These are phyloP conservation scores for Xenopus petersii DNA, from an alignment of 2,797 vertebrate species.

Conservation along the genomic window DNA sequence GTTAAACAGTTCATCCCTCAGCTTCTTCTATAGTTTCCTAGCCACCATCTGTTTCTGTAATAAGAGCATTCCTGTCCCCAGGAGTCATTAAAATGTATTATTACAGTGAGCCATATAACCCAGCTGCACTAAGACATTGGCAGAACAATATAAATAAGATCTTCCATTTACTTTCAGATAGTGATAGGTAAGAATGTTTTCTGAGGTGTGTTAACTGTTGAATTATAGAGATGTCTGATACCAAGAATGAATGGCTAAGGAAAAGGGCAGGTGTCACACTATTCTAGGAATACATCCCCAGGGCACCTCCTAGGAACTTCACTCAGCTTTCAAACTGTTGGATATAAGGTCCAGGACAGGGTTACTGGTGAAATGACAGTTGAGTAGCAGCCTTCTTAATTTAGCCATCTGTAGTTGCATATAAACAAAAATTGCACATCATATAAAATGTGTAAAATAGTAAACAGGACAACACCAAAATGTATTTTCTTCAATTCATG, in stretches of 20 bases:
- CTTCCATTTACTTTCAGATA: not conserved
- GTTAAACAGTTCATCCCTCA: not conserved
- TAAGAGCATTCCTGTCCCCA: not conserved
- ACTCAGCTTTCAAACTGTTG: not conserved
- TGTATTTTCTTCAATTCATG: too few species aligned
- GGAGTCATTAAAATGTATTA: slow-evolving; percentile 1
- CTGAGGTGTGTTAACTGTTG: not conserved
- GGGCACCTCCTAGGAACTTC: not conserved
- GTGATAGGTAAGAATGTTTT: not conserved
- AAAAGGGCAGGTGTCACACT: not conserved
- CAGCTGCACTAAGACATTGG: not conserved
- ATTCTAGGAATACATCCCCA: not conserved
- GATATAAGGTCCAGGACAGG: too few species aligned
- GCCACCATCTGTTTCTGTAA: slow-evolving; percentile 8
- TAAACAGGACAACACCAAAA: too few species aligned
- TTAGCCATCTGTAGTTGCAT: too few species aligned
- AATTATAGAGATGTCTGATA: not conserved
- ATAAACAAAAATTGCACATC: too few species aligned
- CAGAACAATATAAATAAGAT: not conserved
- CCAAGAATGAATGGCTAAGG: not conserved
- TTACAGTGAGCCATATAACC: not conserved
- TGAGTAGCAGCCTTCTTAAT: too few species aligned
- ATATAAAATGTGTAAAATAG: too few species aligned
- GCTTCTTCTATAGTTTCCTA: not conserved
- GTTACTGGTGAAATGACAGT: too few species aligned